Evolutionary conservation across 2,888 invertebrate species (phyloP).

Genomic region (Brachynemurus nebulosus): DNA sequence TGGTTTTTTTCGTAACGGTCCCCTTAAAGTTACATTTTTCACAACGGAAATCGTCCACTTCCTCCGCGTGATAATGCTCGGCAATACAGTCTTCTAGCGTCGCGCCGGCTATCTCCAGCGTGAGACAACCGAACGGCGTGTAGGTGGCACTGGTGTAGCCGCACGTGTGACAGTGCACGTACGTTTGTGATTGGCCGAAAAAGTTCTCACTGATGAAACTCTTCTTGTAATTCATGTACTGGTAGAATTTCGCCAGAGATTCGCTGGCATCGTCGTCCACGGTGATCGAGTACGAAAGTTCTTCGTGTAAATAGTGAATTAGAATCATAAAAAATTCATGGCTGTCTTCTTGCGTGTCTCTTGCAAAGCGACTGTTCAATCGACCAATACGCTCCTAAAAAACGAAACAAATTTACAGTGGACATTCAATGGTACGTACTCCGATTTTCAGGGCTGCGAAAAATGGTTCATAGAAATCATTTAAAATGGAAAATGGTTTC

Average conservation of each 20-base stretch:
- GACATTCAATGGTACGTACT: too few species aligned
- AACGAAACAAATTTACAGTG: too few species aligned
- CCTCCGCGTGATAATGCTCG: neutral
- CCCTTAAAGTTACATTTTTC: neutral
- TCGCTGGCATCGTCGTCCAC: neutral
- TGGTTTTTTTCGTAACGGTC: neutral
- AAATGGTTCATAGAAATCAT: too few species aligned
- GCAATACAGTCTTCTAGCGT: neutral
- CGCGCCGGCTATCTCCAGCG: neutral
- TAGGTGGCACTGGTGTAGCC: neutral
- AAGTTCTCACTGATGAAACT: neutral
- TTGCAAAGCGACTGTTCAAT: neutral
- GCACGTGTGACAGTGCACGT: neutral
- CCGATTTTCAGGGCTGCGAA: too few species aligned
- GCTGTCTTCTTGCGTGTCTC: neutral
- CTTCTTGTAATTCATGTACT: neutral
- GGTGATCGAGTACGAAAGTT: neutral
- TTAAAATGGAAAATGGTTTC: too few species aligned
- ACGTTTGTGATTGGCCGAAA: neutral
- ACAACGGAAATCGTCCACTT: neutral
- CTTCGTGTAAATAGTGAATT: neutral
- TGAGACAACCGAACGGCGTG: conserved; percentile 1
- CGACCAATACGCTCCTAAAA: too few species aligned
- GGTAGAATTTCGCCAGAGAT: neutral
- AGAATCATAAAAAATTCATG: neutral